Percentiles rank a stretch among this genome's conserved stretches.
These are phyloP conservation scores for Chaetodon auriga DNA, from an alignment of 2,113 vertebrate species.

Conservation along the genomic window DNA sequence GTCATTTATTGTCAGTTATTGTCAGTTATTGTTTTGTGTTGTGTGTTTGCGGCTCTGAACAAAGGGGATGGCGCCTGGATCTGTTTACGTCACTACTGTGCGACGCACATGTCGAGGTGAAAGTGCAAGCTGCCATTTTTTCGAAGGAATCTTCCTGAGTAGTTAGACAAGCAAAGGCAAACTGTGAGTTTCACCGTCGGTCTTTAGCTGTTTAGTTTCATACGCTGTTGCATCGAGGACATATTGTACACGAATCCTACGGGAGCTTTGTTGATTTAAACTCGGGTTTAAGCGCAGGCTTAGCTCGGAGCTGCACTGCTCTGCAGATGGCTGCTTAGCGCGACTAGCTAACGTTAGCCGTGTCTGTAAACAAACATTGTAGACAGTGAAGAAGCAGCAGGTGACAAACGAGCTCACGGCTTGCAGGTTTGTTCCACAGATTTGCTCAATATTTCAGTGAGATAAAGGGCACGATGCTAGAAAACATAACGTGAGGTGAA, in stretches of 20 bases:
- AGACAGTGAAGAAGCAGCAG: slow-evolving; percentile 8
- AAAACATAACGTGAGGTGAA: background rate
- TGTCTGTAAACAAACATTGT: slow-evolving; percentile 79
- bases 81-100: slow-evolving; percentile 62
- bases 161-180: slow-evolving; percentile 35
- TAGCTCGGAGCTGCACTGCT: slow-evolving; percentile 5
- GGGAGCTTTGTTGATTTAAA: background rate
- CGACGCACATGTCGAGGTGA: slow-evolving; percentile 77
- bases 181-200: slow-evolving; percentile 14
- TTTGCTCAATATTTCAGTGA: background rate
- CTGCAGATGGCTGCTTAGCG: slow-evolving; percentile 67
- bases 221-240: background rate
- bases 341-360: slow-evolving; percentile 60
- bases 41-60: no score
- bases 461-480: background rate
- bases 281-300: background rate
- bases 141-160: slow-evolving; percentile 38
- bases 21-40: no score
- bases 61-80: background rate
- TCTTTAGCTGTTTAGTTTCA: background rate
- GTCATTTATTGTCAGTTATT: background rate
- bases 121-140: slow-evolving; percentile 81
- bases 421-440: background rate
- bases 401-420: background rate
- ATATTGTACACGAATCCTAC: background rate